Percentiles rank a stretch among this genome's conserved stretches.
Conservation (phyloP, 2,113 vertebrate genomes). For the Mixornis gularis region DNA sequence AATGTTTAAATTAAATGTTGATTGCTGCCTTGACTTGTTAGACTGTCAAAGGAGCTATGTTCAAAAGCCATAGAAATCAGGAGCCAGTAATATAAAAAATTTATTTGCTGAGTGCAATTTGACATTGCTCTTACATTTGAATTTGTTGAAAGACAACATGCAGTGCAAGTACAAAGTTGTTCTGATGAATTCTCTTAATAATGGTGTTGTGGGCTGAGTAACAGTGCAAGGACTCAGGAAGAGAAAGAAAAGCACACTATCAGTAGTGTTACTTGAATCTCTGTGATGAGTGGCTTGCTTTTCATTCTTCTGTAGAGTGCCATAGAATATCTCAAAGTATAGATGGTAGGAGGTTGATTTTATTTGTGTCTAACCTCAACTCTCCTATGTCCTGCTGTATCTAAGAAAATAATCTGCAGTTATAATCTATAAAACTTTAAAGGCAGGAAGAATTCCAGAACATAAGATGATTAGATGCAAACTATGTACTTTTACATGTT, state of each 20-base stretch:
- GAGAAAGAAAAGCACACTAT: background rate
- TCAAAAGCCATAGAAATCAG: background rate
- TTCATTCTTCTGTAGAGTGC: background rate
- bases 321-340: background rate
- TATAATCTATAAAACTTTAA: background rate
- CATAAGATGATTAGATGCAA: background rate
- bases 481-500: background rate
- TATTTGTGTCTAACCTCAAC: background rate
- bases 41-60: background rate
- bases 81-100: background rate
- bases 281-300: background rate
- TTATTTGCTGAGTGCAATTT: background rate
- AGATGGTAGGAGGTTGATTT: background rate
- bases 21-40: background rate
- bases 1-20: background rate
- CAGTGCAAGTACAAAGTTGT: background rate
- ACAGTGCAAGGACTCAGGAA: background rate
- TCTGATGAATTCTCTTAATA: background rate
- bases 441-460: background rate
- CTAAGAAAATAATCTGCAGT: background rate
- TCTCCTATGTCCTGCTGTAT: background rate
- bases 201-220: background rate
- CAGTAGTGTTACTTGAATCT: background rate
- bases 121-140: background rate
- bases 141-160: background rate